phyloP scores from a whole-genome alignment of 2,113 vertebrate genomes.

The Maccullochella peelii region DNA sequence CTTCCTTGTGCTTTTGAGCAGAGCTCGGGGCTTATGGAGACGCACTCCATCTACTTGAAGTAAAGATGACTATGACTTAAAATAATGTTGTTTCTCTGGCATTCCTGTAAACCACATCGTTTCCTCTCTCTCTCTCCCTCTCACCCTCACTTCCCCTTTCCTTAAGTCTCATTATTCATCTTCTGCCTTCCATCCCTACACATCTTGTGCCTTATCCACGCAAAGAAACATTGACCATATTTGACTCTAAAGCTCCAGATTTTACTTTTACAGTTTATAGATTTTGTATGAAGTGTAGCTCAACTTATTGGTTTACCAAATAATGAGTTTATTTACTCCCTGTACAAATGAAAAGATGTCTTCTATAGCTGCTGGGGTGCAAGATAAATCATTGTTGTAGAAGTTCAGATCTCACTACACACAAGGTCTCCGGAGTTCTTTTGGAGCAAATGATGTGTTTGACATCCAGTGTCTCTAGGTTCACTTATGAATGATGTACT shows the following conservation, averaged over 20 bases:
- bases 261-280: background rate
- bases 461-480: background rate
- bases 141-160: slow-evolving; percentile 11
- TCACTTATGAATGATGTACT: background rate
- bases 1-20: slow-evolving; percentile 62
- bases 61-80: slow-evolving; percentile 57
- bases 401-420: background rate
- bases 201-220: background rate
- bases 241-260: slow-evolving; percentile 22
- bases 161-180: slow-evolving; percentile 42
- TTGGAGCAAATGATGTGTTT: background rate
- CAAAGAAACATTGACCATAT: background rate
- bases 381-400: background rate
- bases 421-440: background rate
- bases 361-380: background rate
- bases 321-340: background rate
- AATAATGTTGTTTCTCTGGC: slow-evolving; percentile 45
- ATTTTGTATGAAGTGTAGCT: background rate
- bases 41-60: slow-evolving; percentile 47
- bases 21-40: slow-evolving; percentile 65
- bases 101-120: slow-evolving; percentile 29
- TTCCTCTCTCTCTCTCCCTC: slow-evolving; percentile 5
- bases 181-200: background rate
- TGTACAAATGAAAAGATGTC: background rate
- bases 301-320: background rate